Evolutionary conservation across 1,140 invertebrate species (phyloP), one percentile per base, ranked within the genome.

Genomic region (Lamellibrachia luymesi): DNA sequence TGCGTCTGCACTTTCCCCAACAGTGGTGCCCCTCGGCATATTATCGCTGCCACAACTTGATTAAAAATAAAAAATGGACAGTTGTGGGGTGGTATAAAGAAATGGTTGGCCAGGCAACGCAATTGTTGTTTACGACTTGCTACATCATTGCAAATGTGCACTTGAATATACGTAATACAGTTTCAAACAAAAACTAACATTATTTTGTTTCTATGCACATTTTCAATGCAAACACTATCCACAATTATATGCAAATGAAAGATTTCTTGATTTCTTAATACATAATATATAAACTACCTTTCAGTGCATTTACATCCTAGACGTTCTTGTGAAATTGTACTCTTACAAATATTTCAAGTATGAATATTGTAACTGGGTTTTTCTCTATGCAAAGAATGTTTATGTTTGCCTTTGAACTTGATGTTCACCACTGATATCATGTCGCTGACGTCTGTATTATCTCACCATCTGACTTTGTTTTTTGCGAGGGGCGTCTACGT

Each of bases 401-500:
- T 38, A 38, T 38, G 38, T 38, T 38, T 38, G 38, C 38, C 38
- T 38, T 38, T 38, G 38, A 38, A 38, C 38, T 38, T 38, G 38
- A 38, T 38, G 38, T 38, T 38, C 38, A 38, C 6, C 13, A 56
- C 13, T 56, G 52, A 56, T 56, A 56, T 56, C 52, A 56, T 92
- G 38, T 50, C 6, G 17, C 25, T 27, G 0, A 51, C 10, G 0
- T 56, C 27, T 17, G 27, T 50, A 80, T 64, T 56, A 80, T 93
- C 22, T 92, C 38, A 51, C 93, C 92, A 91, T 22, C 25, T 93
- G 22, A 50, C 92, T 91, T 27, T 92, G 89, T 92, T 91, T 92
- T 92, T 51, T 92, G 25, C 52, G 91, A 64, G 80, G 92, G 91
- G 51, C 50, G 51, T 90, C 91, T 51, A 80, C 13, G 25, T 80